Evolutionary conservation across 1,140 invertebrate genomes (phyloP).

Genomic region (Eubasilissa regina): DNA sequence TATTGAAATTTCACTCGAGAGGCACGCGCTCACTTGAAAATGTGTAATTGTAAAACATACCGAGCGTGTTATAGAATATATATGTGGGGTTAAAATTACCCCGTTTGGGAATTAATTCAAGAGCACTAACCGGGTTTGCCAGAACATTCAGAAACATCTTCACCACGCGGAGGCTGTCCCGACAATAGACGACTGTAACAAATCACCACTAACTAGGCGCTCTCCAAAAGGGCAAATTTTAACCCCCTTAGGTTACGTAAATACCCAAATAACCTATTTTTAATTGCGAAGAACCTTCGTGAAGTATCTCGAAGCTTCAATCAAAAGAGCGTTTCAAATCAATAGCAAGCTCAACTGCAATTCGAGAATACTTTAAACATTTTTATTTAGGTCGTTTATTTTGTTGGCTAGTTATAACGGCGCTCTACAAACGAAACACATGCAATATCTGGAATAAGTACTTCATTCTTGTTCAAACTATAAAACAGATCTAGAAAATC

Average conservation of each 20-base stretch:
- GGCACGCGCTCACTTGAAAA: not conserved
- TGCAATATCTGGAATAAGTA: slow-evolving; percentile 23
- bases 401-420: not conserved
- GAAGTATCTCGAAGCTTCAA: not conserved
- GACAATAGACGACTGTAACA: slow-evolving; percentile 51
- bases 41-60: slow-evolving; percentile 4
- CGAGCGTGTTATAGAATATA: slow-evolving; percentile 16
- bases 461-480: slow-evolving; percentile 21
- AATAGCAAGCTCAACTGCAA: not conserved
- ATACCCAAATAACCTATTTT: slow-evolving; percentile 21
- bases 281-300: not conserved
- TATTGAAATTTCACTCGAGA: not conserved
- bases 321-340: slow-evolving; percentile 4
- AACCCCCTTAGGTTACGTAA: slow-evolving; percentile 22
- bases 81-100: slow-evolving; percentile 10
- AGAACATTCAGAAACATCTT: slow-evolving; percentile 30
- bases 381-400: not conserved
- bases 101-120: slow-evolving; percentile 25
- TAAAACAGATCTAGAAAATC: not conserved
- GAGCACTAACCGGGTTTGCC: slow-evolving; percentile 8
- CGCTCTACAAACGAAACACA: slow-evolving; percentile 8
- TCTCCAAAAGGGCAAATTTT: slow-evolving; percentile 29
- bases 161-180: slow-evolving; percentile 35
- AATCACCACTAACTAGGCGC: slow-evolving; percentile 56
- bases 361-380: not conserved